Base-by-base conservation (phyloP, 2,113 vertebrate species). In the Ploceus nigricollis region DNA sequence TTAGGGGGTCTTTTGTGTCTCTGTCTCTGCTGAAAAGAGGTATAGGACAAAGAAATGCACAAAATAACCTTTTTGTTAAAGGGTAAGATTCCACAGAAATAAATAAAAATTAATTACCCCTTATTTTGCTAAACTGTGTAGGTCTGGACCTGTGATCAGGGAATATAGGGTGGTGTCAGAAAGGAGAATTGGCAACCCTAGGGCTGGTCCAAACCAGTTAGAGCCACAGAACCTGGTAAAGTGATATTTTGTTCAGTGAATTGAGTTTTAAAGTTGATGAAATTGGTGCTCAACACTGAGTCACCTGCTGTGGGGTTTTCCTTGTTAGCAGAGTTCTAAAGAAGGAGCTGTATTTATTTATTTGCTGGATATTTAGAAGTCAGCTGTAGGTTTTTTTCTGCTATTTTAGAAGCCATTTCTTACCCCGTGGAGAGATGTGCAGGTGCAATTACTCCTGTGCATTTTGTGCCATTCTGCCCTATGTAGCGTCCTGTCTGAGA, bases 401-500 rank as follows among this genome's bases (percentile, higher is more conserved):
- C 21, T 71, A 0, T 35, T 79, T 73, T 7, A 68, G 56, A 53
- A 95, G 18, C 53, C 7, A 5, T 76, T 44, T 71, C 54, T 21
- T 61, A 21, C 5, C 25, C 37, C 21, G 4, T 0, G 1, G 66
- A 56, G 50, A 71, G 57, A 37, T 20, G 53, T 19, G 7, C 30
- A 60, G 39, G n/a, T 72, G 7, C 19, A n/a, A 2, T 89, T 76
- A 30, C 13, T 39, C 1, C 21, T 24, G 14, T 45, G 31, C 7
- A 3, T 58, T 64, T 33, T 50, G 4, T 66, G 42, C 72, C 7
- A 0, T 12, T 57, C 23, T 57, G n/a, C 28, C 31, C 25, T 51
- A 0, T 7, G 0, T 3, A 11, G 9, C 6, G 17, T 64, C 33
- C 23, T 35, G 7, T 2, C 1, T 10, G 42, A 51, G 57, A 9